Base-by-base conservation (phyloP, 2,113 vertebrate species). In the Epinephelus moara region DNA sequence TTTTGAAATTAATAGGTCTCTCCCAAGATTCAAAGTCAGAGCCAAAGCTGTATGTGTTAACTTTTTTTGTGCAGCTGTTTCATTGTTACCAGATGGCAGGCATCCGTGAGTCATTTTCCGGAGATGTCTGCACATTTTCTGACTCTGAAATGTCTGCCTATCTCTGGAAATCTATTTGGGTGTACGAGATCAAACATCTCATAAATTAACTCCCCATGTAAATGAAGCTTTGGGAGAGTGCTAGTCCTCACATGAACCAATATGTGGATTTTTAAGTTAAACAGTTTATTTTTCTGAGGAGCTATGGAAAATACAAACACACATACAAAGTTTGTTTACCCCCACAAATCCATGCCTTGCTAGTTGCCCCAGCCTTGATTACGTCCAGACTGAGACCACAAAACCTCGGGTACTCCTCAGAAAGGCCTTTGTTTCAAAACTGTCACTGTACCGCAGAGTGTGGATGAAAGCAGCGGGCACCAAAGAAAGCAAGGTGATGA, bases 31-130 rank as follows among this genome's bases (percentile, higher is more conserved):
- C 25, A 50, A 56, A 71, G 27, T 50, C 68, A 50, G 17, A 60
- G 52, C 1, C 55, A 55, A 27, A 52, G 11, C n/a, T 42, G 18
- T 12, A 1, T 68, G 15, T 75, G 25, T 49, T 56, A 27, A 40
- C 52, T 30, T 45, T 33, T 70, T 30, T 30, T 69, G 53, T 59
- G 70, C 74, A 85, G 80, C 45, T n/a, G 63, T 59, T 63, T 45
- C 66, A 61, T 63, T 76, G 53, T 79, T 59, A 11, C 15, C 17
- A 1, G 18, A 66, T 40, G 55, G n/a, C 17, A 30, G 72, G 30
- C 1, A 50, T 1, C 19, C 14, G 49, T 72, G 85, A 61, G 63
- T 84, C 78, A 78, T 62, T 70, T 70, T 59, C 57, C 9, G 2
- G 55, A 18, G 25, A 62, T 53, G 40, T 71, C 64, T 75, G 13